These are phyloP conservation scores for Drosophila pallidifrons DNA, from an alignment of 1,140 invertebrate species.

Conservation along the genomic window DNA sequence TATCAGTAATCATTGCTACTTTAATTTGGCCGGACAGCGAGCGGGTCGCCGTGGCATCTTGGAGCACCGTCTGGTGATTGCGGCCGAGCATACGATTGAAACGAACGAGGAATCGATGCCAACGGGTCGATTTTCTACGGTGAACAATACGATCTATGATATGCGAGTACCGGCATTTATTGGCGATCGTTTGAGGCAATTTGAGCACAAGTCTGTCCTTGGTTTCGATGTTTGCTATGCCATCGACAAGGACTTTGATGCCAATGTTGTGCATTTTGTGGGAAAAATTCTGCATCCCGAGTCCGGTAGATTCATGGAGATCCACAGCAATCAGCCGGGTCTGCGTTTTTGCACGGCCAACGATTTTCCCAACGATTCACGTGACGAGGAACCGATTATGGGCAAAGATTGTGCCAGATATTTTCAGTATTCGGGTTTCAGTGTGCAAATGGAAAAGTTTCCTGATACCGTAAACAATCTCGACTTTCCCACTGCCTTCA, in stretches of 20 bases:
- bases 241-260: conserved; percentile 83
- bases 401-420: conserved; percentile 91
- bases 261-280: conserved; percentile 46
- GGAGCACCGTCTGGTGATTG: conserved; percentile 90
- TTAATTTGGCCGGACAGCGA: conserved; percentile 95
- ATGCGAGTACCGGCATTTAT: conserved; percentile 87
- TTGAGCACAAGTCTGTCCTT: conserved; percentile 72
- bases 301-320: conserved; percentile 88
- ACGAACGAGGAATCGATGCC: conserved; percentile 90
- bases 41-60: conserved; percentile 86
- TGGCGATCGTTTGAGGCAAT: conserved; percentile 83
- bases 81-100: conserved; percentile 91
- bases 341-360: conserved; percentile 95
- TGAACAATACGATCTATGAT: conserved; percentile 89
- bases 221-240: conserved; percentile 93
- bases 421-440: conserved; percentile 92
- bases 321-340: conserved; percentile 94
- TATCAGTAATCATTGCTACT: conserved; percentile 96
- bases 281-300: conserved; percentile 86
- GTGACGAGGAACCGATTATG: conserved; percentile 83
- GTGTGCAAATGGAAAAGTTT: conserved; percentile 96
- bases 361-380: conserved; percentile 87
- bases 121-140: conserved; percentile 89
- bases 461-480: conserved; percentile 94
- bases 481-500: conserved; percentile 60